Conservation (phyloP, 2,113 vertebrate genomes). For the Rhabdomys dilectus region DNA sequence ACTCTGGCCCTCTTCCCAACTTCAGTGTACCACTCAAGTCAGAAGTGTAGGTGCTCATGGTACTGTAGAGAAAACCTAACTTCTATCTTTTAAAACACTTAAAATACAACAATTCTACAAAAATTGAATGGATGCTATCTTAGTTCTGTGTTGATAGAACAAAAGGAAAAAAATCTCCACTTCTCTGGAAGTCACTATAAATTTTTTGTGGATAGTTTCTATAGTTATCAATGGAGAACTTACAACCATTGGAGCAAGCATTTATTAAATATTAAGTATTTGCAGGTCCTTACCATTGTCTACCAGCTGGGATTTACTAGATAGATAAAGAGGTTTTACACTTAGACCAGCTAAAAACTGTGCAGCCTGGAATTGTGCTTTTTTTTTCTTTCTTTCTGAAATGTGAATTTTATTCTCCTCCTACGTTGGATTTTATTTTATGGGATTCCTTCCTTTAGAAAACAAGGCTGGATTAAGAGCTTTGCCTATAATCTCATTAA, state of each 20-base stretch:
- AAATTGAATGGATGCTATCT: background rate
- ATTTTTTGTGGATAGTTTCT: background rate
- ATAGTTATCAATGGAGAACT: background rate
- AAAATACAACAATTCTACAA: background rate
- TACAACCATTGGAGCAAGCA: background rate
- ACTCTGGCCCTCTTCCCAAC: background rate
- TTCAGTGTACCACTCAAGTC: background rate
- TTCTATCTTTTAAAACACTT: background rate
- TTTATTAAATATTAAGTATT: background rate
- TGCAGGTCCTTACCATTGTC: background rate
- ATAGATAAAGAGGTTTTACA: background rate
- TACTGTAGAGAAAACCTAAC: background rate
- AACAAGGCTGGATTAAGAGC: background rate
- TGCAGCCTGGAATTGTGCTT: background rate
- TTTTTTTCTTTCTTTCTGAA: slow-evolving; percentile 46
- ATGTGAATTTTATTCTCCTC: background rate
- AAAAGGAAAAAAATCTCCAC: background rate
- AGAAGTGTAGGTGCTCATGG: background rate
- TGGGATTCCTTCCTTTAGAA: background rate
- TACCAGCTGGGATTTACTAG: background rate
- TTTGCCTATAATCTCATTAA: background rate
- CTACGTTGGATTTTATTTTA: background rate
- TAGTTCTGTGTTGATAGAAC: background rate
- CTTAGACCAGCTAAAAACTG: background rate
- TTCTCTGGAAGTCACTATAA: background rate